A percentile compares a stretch with the other conserved stretches of the same genome.
phyloP scores from a whole-genome alignment of 2,888 invertebrate species.

The Perdita meconis region DNA sequence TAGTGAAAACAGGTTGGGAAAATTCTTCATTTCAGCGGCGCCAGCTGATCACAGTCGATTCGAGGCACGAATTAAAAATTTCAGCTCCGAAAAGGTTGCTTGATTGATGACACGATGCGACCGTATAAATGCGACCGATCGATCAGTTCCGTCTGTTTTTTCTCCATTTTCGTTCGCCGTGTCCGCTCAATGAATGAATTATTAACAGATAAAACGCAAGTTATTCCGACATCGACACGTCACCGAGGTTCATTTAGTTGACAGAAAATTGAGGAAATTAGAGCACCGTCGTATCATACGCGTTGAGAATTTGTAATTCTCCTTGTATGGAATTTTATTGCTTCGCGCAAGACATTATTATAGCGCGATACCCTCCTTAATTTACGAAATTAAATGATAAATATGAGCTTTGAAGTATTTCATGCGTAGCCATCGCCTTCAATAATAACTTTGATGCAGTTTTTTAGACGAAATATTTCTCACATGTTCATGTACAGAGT shows the following conservation, averaged over 20 bases:
- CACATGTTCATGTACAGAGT: neutral
- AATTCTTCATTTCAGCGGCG: slow-evolving; percentile 1
- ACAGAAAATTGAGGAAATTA: slow-evolving; percentile 26
- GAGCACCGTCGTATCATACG: slow-evolving; percentile 4
- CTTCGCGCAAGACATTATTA: neutral
- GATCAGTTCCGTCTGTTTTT: slow-evolving; percentile 8
- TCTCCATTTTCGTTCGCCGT: slow-evolving; percentile 1
- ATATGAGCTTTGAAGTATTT: slow-evolving; percentile 10
- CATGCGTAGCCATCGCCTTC: neutral
- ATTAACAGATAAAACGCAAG: neutral
- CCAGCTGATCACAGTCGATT: neutral
- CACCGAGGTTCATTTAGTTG: neutral
- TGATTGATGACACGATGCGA: neutral
- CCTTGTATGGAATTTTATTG: neutral
- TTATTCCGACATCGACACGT: slow-evolving; percentile 15
- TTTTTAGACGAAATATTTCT: neutral
- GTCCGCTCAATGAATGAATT: neutral
- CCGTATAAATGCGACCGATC: slow-evolving; percentile 26
- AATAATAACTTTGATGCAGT: slow-evolving; percentile 13
- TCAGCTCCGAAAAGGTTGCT: neutral
- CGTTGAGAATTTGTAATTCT: slow-evolving; percentile 5
- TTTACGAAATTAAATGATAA: slow-evolving; percentile 21
- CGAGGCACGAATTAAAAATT: slow-evolving; percentile 32
- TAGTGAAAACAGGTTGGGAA: neutral
- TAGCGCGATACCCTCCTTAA: neutral